phyloP scores from a whole-genome alignment of 2,113 vertebrate species.

The Taxidea taxus region DNA sequence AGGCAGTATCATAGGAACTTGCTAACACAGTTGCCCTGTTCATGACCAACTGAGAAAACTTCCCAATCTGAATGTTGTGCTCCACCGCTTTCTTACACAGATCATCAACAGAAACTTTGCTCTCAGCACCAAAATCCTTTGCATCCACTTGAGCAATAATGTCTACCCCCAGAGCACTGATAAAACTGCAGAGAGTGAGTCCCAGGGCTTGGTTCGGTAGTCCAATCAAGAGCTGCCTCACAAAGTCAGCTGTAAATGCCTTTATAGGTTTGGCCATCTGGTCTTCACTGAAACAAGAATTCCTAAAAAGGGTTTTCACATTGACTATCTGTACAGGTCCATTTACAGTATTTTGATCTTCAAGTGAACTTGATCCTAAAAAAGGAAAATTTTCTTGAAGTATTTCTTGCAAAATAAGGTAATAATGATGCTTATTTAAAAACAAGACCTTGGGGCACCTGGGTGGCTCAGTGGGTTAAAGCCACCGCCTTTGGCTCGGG shows the following conservation, averaged over 20 bases:
- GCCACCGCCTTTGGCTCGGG: too few relatives aligned
- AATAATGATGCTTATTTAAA: neutral
- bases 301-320: conserved; percentile 91
- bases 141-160: conserved; percentile 95
- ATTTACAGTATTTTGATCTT: conserved; percentile 90
- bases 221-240: conserved; percentile 96
- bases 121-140: conserved; percentile 97
- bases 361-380: conserved; percentile 85
- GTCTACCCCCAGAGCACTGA: conserved; percentile 94
- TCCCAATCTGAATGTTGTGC: conserved; percentile 91
- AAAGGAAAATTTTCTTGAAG: conserved; percentile 33
- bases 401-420: neutral
- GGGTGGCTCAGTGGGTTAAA: too few relatives aligned
- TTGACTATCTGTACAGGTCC: conserved; percentile 90
- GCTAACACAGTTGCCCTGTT: conserved; percentile 95
- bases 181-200: conserved; percentile 93
- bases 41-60: conserved; percentile 92
- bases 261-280: conserved; percentile 98
- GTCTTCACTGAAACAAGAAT: conserved; percentile 93
- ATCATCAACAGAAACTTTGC: conserved; percentile 96
- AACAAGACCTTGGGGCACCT: too few relatives aligned
- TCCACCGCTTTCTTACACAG: conserved; percentile 96
- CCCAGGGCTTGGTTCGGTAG: conserved; percentile 95
- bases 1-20: conserved; percentile 95
- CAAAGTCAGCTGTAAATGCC: conserved; percentile 97